Base-by-base conservation (phyloP, 2,888 invertebrate species). In the Lottia gigantea region DNA sequence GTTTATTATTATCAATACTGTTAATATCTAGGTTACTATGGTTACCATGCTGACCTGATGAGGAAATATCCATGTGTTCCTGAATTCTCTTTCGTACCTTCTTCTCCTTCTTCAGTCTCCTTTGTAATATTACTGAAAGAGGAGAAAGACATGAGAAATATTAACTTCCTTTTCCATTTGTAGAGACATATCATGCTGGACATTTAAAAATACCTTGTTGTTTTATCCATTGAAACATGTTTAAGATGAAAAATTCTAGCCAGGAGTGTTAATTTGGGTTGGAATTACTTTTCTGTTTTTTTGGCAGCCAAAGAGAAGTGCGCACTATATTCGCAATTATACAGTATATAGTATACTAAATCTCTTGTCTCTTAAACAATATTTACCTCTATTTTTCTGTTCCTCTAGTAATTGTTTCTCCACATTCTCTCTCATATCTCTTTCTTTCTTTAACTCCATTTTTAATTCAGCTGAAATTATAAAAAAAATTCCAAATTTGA, bases 391-490 rank as follows among this genome's bases (percentile, higher is more conserved):
- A 89, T 95, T 93, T 92, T 96, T 96, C 90, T 96, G 95, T 90
- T 97, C 97, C 88, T 97, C 96, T 82, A 93, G 91, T 76, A 97
- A 92, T 91, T 96, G 96, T 89, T 96, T 93, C 90, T 97, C 97
- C 86, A 97, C 90, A 86, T 94, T 95, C 90, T 96, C 96, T 90
- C 96, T 94, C 75, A 95, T 93, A 91, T 97, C 97, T 85, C 96
- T 91, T 90, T 97, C 97, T 85, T 96, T 92, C 79, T 96, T 91
- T 76, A 97, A 93, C 90, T 97, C 97, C 95, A 96, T 95, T 91
- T 96, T 96, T 82, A 97, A 91, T 91, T 97, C 97, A 88, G 96
- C 97, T 97, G 92, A 70, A 93, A 92, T 88, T 90, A 90, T 64
- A 75, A 66, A 16, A 45, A n/a, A 55, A 19, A 19, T 49, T 19